Conservation (phyloP, 2,888 invertebrate genomes). For the Norana najaformis region DNA sequence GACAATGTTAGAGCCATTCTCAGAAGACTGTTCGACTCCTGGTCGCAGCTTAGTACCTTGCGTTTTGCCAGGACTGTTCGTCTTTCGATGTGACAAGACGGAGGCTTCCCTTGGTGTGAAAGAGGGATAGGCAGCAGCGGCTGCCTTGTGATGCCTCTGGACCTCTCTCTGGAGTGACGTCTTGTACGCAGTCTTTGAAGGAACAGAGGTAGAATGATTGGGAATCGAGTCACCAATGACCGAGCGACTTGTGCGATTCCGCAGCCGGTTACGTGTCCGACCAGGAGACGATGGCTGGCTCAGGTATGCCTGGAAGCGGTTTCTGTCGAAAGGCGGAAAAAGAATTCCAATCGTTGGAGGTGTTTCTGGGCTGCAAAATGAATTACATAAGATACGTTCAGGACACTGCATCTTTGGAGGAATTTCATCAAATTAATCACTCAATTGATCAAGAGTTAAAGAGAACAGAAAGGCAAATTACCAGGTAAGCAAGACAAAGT, state of each 20-base stretch:
- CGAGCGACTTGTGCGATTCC: neutral
- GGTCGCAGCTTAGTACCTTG: neutral
- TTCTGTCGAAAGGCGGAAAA: slow-evolving; percentile 31
- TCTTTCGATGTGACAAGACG: neutral
- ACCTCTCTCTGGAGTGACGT: slow-evolving; percentile 6
- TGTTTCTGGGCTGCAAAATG: slow-evolving; percentile 32
- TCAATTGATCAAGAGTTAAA: neutral
- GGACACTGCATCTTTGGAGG: neutral
- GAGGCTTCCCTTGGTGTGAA: neutral
- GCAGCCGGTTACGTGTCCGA: neutral
- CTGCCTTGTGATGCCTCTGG: neutral
- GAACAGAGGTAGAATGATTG: slow-evolving; percentile 16
- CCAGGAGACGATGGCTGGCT: slow-evolving; percentile 17
- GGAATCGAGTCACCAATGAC: neutral
- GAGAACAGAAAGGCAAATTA: too few relatives aligned
- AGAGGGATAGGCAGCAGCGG: neutral
- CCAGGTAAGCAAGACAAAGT: neutral
- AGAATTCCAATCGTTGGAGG: slow-evolving; percentile 30
- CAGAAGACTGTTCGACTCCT: neutral
- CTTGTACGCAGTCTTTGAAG: neutral
- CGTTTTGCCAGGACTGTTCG: neutral
- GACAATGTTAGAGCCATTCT: neutral
- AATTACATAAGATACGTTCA: neutral
- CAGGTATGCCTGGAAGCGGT: slow-evolving; percentile 30
- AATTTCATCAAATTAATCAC: neutral